Evolutionary conservation across 2,113 vertebrate genomes (phyloP), one percentile per base, ranked within the genome.

Genomic region (Dasyprocta punctata): DNA sequence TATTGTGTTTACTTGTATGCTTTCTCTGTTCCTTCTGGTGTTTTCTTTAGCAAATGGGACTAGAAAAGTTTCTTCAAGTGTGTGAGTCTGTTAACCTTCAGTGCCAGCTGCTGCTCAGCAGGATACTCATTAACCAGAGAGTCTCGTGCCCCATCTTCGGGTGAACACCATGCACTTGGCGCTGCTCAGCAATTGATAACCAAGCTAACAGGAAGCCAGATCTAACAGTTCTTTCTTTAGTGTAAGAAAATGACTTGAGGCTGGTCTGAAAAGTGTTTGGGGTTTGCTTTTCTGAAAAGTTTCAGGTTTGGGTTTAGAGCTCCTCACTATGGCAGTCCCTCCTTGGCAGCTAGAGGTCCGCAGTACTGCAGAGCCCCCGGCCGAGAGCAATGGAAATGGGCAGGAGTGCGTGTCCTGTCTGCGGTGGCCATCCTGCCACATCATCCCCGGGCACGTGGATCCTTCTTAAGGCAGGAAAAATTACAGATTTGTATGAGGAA

Each of bases 401-500:
- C 9, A 5, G 36, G 44, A 7, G 22, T 1, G 2, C 4, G 0
- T 4, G 1, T 3, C 11, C 44, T 12, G 1, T 10, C 12, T 49
- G 5, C 13, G 20, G 12, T 12, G 4, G 22, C 24, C 52, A n/a
- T 67, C 41, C 54, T 33, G 6, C 47, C 30, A 9, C 12, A 9
- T 10, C 26, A 8, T 13, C 73, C 73, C 41, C 28, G 3, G 75
- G 30, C 17, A 60, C 1, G 9, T 8, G 4, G 19, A 44, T 86
- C 52, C 49, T 77, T 93, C 88, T 17, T n/a, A 52, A 60, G 90
- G 58, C 24, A 3, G 47, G 17, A 19, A 4, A 75, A 44, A 16
- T 41, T 22, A 38, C 26, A 92, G 17, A 61, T 36, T 44, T 92
- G 49, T 38, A 36, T 49, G 16, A 24, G n/a, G n/a, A 60, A 20